Base-by-base conservation (phyloP, 2,888 invertebrate genomes). In the Scotopteryx bipunctaria region DNA sequence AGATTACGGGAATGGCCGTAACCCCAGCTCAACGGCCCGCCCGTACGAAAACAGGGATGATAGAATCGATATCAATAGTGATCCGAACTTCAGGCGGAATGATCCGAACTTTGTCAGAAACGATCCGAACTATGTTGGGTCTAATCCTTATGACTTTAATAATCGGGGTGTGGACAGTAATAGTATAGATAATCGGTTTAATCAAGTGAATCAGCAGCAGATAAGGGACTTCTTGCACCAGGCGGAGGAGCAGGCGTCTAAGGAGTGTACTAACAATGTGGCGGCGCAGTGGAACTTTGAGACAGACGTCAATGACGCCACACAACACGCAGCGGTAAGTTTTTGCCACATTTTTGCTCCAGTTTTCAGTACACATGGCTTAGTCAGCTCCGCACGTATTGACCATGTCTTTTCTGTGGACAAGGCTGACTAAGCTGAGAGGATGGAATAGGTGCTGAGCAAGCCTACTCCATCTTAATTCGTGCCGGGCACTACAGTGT, bases 251-350 rank as follows among this genome's bases (percentile, higher is more conserved):
- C 93, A 94, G 69, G 93, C 95, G 5, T 94, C 96, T 0, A 93
- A 94, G 73, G 94, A 95, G 78, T 97, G 96, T 71, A 95, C 95
- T 0, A 94, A 94, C 41, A 96, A 96, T 78, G 96, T 97, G n/a
- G 94, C 93, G 0, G 95, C 96, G 0, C 97, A 97, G 73, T 97
- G 97, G 97, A 94, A 94, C 76, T 97, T 96, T 71, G 96, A 97
- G 82, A 96, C 96, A 2, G 94, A 96, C 72, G 95, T 96, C 27
- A 96, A 95, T 81, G 95, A 95, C 77, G 93, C 91, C 36, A 95
- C 95, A 0, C 96, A 97, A 83, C 87, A 95, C 63, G 94, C 95
- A 70, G 96, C 96, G 78, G 97, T 96, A 81, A 95, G 95, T 93
- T 6, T 16, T 9, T 13, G 3, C 2, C n/a, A n/a, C 23, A 23